These are phyloP conservation scores for Strigops habroptila DNA, from an alignment of 2,113 vertebrate genomes.

Conservation along the genomic window DNA sequence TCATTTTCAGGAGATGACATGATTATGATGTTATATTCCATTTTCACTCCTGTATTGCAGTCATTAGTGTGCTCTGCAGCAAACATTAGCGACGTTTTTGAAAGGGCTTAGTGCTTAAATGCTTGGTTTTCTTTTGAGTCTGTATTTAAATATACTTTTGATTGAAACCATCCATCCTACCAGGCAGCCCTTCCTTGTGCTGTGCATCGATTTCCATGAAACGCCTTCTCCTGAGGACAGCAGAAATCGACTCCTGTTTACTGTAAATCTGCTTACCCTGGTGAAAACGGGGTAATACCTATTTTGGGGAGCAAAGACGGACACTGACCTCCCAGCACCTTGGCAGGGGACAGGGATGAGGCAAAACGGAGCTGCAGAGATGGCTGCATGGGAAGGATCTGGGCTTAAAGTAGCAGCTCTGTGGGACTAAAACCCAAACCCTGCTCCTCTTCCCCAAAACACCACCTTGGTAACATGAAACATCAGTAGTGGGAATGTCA, in stretches of 20 bases:
- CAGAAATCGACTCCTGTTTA: neutral
- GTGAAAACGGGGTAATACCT: neutral
- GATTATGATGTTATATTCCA: neutral
- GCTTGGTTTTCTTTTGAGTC: neutral
- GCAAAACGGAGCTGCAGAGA: accelerated
- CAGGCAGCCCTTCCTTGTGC: neutral
- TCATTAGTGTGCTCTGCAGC: neutral
- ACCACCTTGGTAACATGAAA: accelerated
- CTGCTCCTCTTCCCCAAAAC: neutral
- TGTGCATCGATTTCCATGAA: neutral
- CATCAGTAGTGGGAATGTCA: neutral
- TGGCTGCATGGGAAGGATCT: neutral
- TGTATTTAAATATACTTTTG: neutral
- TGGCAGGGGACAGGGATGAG: accelerated
- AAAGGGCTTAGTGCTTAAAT: neutral
- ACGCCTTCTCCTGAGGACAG: neutral
- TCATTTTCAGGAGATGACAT: neutral
- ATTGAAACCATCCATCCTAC: neutral
- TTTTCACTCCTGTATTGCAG: neutral
- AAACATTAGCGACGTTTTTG: neutral
- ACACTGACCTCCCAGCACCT: neutral
- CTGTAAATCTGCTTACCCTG: neutral
- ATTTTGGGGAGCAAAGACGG: neutral
- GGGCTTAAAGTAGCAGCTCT: neutral
- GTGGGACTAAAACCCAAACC: neutral